Evolutionary conservation across 2,888 invertebrate genomes (phyloP).

Genomic region (Beris chalybata): DNA sequence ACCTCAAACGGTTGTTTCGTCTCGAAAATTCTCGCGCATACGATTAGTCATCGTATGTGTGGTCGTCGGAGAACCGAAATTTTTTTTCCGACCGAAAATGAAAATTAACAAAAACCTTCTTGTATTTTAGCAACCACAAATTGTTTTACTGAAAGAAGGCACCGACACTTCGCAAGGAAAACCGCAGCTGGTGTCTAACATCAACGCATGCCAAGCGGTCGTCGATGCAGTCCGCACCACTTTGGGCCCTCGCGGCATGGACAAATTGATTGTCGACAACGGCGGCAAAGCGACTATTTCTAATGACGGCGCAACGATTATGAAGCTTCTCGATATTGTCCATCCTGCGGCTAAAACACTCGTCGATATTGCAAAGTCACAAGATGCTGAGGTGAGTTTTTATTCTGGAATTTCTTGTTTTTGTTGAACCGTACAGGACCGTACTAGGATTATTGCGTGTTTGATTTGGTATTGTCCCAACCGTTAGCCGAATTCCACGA

Average conservation of each 20-base stretch:
- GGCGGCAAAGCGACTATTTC: constrained; percentile 94
- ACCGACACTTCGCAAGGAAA: constrained; percentile 96
- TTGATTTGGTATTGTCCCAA: no score
- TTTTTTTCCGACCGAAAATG: background rate
- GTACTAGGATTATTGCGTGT: no score
- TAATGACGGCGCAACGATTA: constrained; percentile 98
- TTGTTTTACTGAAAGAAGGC: constrained; percentile 95
- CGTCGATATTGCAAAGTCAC: constrained; percentile 98
- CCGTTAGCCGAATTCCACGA: no score
- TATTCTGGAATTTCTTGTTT: no score
- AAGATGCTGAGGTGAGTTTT: constrained; percentile 86
- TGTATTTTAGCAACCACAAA: constrained; percentile 87
- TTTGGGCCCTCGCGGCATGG: constrained; percentile 98
- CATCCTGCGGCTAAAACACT: constrained; percentile 98
- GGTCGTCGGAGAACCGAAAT: background rate
- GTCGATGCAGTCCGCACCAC: constrained; percentile 96
- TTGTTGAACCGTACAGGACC: no score
- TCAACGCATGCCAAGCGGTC: constrained; percentile 94
- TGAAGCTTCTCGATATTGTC: constrained; percentile 96
- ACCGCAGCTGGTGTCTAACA: constrained; percentile 93
- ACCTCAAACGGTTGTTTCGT: constrained; percentile 10
- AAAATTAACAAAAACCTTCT: constrained; percentile 30
- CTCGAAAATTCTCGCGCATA: constrained; percentile 23
- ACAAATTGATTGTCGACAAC: constrained; percentile 93
- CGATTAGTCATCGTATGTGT: constrained; percentile 11